Evolutionary conservation across 2,113 vertebrate genomes (phyloP), one percentile per base, ranked within the genome.

Genomic region (Falcunculus frontatus): DNA sequence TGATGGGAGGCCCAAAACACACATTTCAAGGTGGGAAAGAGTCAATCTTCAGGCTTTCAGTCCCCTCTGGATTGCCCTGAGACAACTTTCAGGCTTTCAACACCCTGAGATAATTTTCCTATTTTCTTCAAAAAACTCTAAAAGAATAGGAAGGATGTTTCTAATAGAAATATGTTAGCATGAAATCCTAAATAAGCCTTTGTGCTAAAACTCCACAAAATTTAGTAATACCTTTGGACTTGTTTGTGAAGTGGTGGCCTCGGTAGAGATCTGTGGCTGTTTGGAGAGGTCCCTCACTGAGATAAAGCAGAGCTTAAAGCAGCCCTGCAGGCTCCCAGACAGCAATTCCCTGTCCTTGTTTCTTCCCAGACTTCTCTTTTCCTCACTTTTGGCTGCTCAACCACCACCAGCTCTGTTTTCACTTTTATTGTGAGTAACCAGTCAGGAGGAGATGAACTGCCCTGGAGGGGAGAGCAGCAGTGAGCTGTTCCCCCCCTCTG

Each of bases 191-290:
- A 23, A 57, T 64, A 21, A 77, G 27, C 5, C 7, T 46, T 64
- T 14, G 39, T 7, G 37, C n/a, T 62, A n/a, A 65, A 65, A 11
- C 27, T n/a, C 26, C 9, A 55, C 5, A 26, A 32, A 35, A n/a
- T 33, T 11, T 16, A 30, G 13, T 20, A 23, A 4, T 4, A 26
- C 2, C 22, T 73, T 70, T 57, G 11, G 44, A 25, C 17, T 68
- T 20, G 29, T 13, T 62, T 62, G 50, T 18, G 12, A 64, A 64
- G 41, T 0, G 27, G 37, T 13, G 50, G 39, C 42, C 49, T 64
- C 16, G 5, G n/a, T 3, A 50, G 65, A 52, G 37, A 27, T 7
- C 30, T 1, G 1, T 2, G 52, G 29, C 7, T 73, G 7, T 21
- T 42, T 35, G 59, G 44, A 73, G 73, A 47, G 23, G 35, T 22